Evolutionary conservation across 2,113 vertebrate species (phyloP).

Genomic region (Galeopterus variegatus): DNA sequence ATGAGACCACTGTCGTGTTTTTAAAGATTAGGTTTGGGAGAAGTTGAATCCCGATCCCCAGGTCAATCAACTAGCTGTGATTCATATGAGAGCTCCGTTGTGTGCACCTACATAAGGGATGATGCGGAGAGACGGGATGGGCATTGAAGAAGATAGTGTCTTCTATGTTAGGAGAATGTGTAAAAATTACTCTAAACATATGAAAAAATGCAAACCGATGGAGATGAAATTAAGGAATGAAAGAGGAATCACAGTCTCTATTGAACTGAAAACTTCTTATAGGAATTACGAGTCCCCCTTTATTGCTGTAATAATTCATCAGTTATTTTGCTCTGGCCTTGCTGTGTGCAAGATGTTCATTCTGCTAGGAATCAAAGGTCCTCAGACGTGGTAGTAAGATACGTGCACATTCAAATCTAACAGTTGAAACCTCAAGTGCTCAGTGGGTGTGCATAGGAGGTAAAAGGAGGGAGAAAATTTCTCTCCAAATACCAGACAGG

Average conservation of each 20-base stretch:
- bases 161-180: neutral
- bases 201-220: neutral
- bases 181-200: neutral
- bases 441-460: neutral
- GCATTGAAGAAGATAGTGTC: neutral
- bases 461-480: neutral
- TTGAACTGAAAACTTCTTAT: neutral
- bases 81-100: neutral
- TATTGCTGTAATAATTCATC: neutral
- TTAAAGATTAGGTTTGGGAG: neutral
- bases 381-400: neutral
- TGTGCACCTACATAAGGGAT: too few species aligned
- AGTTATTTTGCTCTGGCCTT: neutral
- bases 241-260: neutral
- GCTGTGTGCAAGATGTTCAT: neutral
- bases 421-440: neutral
- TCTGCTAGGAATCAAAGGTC: neutral
- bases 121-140: accelerated
- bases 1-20: neutral
- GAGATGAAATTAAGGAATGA: neutral
- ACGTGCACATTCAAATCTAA: neutral
- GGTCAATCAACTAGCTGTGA: neutral
- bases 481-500: neutral
- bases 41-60: neutral
- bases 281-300: neutral